phyloP scores from a whole-genome alignment of 1,140 invertebrate species.

The Ptiloglossa arizonensis region DNA sequence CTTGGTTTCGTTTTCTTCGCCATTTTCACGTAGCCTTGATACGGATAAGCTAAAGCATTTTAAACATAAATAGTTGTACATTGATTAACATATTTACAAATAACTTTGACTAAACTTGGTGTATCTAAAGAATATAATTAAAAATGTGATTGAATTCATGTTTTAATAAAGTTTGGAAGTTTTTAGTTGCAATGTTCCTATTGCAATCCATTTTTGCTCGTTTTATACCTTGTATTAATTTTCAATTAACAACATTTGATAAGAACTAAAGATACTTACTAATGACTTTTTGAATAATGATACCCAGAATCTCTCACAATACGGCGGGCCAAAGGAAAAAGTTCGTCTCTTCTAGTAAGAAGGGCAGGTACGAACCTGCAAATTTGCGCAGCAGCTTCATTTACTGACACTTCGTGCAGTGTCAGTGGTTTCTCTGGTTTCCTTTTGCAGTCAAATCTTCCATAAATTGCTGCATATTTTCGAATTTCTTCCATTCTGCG shows the following conservation, averaged over 20 bases:
- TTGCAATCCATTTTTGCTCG: not conserved
- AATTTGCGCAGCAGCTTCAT: constrained; percentile 98
- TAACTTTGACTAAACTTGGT: not conserved
- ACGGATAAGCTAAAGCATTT: constrained; percentile 73
- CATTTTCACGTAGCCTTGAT: constrained; percentile 77
- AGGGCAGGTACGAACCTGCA: constrained; percentile 94
- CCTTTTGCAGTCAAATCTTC: constrained; percentile 97
- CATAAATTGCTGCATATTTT: constrained; percentile 98
- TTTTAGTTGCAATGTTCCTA: not conserved
- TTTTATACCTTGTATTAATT: not conserved
- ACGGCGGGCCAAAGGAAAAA: constrained; percentile 96
- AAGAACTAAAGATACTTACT: constrained; percentile 79
- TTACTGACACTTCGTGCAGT: constrained; percentile 97
- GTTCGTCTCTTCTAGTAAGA: constrained; percentile 94
- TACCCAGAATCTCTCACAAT: constrained; percentile 96
- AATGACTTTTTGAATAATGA: constrained; percentile 91
- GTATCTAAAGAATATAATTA: not conserved
- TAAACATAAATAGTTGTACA: constrained; percentile 33
- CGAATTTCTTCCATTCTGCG: constrained; percentile 95
- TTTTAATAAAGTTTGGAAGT: not conserved
- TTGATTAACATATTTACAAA: not conserved
- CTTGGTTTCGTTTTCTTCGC: constrained; percentile 80
- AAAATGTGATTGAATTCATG: not conserved
- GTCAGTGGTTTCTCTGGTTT: constrained; percentile 98
- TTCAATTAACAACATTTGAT: constrained; percentile 16